Conservation (phyloP, 2,888 invertebrate species). For the Sarcophaga caerulescens region DNA sequence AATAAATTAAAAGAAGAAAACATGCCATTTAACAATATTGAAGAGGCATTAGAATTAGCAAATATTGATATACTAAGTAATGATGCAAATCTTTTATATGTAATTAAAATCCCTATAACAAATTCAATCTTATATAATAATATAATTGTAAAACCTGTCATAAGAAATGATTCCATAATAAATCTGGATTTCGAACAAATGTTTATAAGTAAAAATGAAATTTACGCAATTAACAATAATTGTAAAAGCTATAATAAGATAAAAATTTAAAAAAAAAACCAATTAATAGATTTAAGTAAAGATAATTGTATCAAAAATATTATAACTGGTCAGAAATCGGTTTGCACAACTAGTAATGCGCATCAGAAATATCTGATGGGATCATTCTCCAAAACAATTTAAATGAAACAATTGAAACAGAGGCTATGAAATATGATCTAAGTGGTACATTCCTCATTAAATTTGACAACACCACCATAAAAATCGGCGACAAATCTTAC, state of each 20-base stretch:
- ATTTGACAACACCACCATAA: neutral
- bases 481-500: neutral
- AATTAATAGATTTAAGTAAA: constrained; percentile 1
- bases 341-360: constrained; percentile 10
- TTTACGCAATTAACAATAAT: constrained; percentile 3
- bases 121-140: constrained; percentile 4
- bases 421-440: neutral
- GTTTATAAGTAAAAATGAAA: constrained; percentile 8
- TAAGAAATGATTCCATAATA: constrained; percentile 18
- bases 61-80: constrained; percentile 6
- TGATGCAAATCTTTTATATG: neutral
- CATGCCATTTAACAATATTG: no score
- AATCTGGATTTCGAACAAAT: constrained; percentile 28
- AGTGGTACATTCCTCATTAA: neutral
- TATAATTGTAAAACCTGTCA: constrained; percentile 9
- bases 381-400: constrained; percentile 3
- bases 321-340: constrained; percentile 2
- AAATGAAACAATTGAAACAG: constrained; percentile 4
- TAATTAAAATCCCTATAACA: constrained; percentile 12
- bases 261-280: neutral
- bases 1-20: neutral
- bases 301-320: neutral
- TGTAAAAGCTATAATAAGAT: neutral
- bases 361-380: constrained; percentile 5
- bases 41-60: no score